phyloP scores from a whole-genome alignment of 2,113 vertebrate genomes.

The Elachura formosa region DNA sequence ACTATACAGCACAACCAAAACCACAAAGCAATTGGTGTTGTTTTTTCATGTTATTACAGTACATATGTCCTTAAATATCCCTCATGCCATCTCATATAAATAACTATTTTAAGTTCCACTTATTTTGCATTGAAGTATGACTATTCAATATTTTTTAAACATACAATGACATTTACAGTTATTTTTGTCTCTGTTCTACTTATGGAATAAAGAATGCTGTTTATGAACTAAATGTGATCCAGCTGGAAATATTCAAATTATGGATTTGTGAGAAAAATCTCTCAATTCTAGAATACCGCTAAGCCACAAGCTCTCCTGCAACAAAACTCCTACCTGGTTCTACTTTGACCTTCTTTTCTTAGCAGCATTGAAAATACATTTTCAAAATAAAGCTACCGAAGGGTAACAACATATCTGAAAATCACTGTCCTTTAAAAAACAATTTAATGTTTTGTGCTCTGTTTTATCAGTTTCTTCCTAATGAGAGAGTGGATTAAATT shows the following conservation, averaged over 20 bases:
- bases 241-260: background rate
- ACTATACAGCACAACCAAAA: background rate
- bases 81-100: background rate
- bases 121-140: background rate
- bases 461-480: background rate
- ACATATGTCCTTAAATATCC: background rate
- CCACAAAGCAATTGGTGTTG: background rate
- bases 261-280: background rate
- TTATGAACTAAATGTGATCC: background rate
- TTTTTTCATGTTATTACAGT: background rate
- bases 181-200: background rate
- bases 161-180: background rate
- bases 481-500: background rate
- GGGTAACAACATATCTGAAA: background rate
- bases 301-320: background rate
- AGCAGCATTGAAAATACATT: background rate
- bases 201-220: background rate
- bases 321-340: background rate
- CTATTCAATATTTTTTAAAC: background rate
- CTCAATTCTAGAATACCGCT: background rate
- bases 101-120: background rate
- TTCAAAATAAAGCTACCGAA: background rate
- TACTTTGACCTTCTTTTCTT: background rate
- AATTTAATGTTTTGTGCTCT: background rate
- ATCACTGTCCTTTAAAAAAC: background rate